Conservation (phyloP, 2,113 vertebrate genomes). For the Donacobius atricapilla region DNA sequence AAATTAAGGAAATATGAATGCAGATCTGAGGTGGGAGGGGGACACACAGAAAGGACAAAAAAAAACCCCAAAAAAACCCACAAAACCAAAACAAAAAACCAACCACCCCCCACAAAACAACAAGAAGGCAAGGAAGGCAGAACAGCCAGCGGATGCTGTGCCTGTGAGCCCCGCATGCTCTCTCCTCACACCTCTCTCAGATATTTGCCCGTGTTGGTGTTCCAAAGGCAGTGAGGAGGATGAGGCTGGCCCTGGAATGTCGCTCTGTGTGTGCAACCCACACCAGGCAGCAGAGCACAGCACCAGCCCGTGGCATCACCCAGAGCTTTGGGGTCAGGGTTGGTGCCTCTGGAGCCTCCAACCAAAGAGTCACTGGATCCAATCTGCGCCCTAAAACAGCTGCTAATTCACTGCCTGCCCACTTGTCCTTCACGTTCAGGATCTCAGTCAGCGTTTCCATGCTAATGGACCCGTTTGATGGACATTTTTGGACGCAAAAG, state of each 20-base stretch:
- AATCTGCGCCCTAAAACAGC: not conserved
- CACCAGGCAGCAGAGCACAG: not conserved
- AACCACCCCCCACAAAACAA: too few relatives aligned
- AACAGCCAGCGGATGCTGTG: not conserved
- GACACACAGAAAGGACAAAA: not conserved
- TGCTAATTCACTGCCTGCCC: not conserved
- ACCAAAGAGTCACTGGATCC: accelerated
- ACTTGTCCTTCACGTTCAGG: not conserved
- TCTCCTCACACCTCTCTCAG: not conserved
- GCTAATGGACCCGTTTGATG: constrained; percentile 7
- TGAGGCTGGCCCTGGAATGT: not conserved
- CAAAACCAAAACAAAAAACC: too few relatives aligned
- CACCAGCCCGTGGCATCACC: accelerated
- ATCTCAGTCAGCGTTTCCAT: constrained; percentile 26
- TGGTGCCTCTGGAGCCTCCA: not conserved
- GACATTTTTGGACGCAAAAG: not conserved
- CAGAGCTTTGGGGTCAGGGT: not conserved
- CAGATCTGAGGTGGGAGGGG: not conserved
- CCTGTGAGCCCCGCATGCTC: accelerated
- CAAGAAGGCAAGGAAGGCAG: not conserved
- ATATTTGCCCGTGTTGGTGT: not conserved
- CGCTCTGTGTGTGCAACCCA: not conserved
- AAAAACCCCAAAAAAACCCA: too few relatives aligned
- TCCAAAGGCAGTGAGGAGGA: not conserved
- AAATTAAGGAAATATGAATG: too few relatives aligned